A percentile compares a stretch with the other conserved stretches of the same genome.
Conservation (phyloP, 1,140 invertebrate species). For the Cydia fagiglandana region DNA sequence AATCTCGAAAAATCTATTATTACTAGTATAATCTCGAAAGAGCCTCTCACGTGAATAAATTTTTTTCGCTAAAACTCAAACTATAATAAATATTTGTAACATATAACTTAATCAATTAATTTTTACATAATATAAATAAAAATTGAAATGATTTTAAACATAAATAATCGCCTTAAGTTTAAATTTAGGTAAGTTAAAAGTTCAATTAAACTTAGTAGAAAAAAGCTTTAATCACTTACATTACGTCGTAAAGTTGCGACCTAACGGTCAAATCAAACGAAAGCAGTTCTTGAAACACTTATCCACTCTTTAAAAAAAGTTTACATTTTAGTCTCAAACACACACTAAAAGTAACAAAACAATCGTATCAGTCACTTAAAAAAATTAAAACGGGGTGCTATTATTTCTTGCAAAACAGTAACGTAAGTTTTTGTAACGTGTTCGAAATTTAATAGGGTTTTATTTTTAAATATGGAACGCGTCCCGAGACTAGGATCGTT, state of each 20-base stretch:
- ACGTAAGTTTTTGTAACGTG: neutral
- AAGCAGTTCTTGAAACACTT: neutral
- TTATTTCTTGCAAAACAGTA: neutral
- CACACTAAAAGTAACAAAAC: conserved; percentile 4
- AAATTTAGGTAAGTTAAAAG: neutral
- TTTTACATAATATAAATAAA: no score
- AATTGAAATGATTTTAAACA: no score
- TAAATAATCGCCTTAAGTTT: no score
- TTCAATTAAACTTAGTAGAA: neutral
- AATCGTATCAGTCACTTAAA: neutral
- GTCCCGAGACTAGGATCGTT: neutral
- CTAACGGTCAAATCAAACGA: neutral
- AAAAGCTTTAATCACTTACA: conserved; percentile 8
- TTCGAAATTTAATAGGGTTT: neutral
- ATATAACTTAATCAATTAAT: no score
- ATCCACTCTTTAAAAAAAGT: conserved; percentile 12
- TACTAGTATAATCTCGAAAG: no score
- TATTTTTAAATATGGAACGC: conserved; percentile 17
- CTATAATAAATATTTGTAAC: no score
- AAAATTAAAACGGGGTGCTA: neutral
- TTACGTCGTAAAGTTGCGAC: conserved; percentile 14
- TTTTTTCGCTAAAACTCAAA: no score
- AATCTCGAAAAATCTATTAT: no score
- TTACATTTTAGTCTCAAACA: neutral
- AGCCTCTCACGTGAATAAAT: no score